phyloP scores from a whole-genome alignment of 2,888 invertebrate species.

The Thera britannica region DNA sequence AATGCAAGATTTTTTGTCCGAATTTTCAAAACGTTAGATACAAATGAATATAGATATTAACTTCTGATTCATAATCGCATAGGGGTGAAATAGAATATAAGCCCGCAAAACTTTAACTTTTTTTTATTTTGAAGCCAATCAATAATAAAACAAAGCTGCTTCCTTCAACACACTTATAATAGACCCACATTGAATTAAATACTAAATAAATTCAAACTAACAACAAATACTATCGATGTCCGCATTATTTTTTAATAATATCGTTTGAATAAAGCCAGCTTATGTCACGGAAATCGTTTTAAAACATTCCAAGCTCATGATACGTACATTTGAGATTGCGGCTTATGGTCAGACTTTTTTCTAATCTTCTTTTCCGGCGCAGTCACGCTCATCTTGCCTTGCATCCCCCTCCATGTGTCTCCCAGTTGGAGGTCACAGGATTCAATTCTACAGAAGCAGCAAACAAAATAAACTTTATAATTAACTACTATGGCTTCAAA shows the following conservation, averaged over 20 bases:
- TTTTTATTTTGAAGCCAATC: background rate
- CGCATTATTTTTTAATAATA: conserved; percentile 29
- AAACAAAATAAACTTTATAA: conserved; percentile 80
- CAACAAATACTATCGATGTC: background rate
- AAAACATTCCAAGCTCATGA: conserved; percentile 69
- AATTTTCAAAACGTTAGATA: too few relatives aligned
- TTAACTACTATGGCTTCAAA: conserved; percentile 58
- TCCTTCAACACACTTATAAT: background rate
- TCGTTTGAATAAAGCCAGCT: conserved; percentile 36
- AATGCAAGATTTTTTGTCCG: too few relatives aligned
- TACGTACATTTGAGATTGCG: conserved; percentile 87
- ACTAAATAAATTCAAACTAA: conserved; percentile 1
- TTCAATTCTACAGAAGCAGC: conserved; percentile 90
- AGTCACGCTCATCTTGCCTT: conserved; percentile 94
- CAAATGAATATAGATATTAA: background rate
- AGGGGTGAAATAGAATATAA: background rate
- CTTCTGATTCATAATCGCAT: background rate
- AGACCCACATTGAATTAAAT: background rate
- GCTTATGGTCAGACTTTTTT: conserved; percentile 89
- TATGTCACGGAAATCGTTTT: conserved; percentile 49
- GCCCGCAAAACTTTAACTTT: background rate
- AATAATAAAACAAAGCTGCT: conserved; percentile 6
- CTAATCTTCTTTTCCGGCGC: conserved; percentile 88
- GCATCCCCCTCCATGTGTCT: conserved; percentile 90
- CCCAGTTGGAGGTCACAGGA: conserved; percentile 93